Evolutionary conservation across 1,140 invertebrate genomes (phyloP).

Genomic region (Conus betulinus): DNA sequence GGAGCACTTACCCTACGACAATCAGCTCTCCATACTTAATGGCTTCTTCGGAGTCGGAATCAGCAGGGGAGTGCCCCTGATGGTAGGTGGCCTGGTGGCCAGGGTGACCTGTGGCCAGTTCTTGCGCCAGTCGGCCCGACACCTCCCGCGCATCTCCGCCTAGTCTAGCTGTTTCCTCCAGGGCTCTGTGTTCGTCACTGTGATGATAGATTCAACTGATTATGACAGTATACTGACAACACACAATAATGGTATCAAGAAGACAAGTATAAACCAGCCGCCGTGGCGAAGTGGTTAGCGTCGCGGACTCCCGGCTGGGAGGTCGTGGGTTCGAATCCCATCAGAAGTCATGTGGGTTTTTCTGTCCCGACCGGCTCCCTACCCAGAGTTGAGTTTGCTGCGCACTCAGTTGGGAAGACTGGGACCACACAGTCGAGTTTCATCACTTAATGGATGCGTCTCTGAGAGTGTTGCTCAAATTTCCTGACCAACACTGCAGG

Average conservation of each 20-base stretch:
- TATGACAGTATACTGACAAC: neutral
- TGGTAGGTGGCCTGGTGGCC: constrained; percentile 14
- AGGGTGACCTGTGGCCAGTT: constrained; percentile 15
- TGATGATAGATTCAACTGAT: neutral
- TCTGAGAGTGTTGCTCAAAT: no score
- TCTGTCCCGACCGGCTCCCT: no score
- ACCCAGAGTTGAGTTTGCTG: no score
- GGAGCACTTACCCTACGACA: constrained; percentile 58
- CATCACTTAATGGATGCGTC: no score
- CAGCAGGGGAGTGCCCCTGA: neutral
- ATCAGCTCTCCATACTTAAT: constrained; percentile 67
- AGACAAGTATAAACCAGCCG: no score
- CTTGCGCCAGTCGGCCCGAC: constrained; percentile 16
- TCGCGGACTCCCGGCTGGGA: no score
- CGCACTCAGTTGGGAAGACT: no score
- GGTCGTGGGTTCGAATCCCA: no score
- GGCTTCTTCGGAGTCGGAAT: constrained; percentile 41
- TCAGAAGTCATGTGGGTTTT: no score
- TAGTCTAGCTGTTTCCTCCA: constrained; percentile 12
- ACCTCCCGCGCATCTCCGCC: constrained; percentile 5
- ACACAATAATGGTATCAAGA: neutral
- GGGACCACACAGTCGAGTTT: no score
- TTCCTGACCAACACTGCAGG: no score
- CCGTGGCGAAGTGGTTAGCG: no score
- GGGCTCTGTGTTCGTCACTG: neutral